Evolutionary conservation across 2,888 invertebrate species (phyloP).

Genomic region (Troides oblongomaculatus): DNA sequence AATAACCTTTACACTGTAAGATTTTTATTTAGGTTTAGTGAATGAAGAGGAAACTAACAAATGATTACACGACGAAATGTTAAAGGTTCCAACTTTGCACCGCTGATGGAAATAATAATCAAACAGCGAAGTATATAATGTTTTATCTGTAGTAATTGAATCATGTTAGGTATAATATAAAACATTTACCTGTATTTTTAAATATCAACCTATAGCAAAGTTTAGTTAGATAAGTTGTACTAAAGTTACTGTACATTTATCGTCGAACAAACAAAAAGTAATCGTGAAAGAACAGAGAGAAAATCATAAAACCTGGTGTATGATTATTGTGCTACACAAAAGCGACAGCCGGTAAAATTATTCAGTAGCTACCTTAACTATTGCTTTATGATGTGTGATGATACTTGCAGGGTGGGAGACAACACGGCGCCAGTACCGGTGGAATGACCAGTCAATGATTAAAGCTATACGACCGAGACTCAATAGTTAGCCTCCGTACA

Average conservation of each 20-base stretch:
- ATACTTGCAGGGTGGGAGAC: conserved; percentile 53
- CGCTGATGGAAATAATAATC: neutral
- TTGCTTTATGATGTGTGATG: conserved; percentile 29
- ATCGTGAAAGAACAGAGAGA: neutral
- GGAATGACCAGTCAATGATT: conserved; percentile 66
- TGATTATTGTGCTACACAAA: conserved; percentile 13
- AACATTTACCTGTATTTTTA: too few relatives aligned
- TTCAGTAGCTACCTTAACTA: conserved; percentile 27
- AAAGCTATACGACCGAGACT: conserved; percentile 32
- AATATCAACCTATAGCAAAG: too few relatives aligned
- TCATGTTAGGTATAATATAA: too few relatives aligned
- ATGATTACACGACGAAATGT: neutral
- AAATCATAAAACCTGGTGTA: neutral
- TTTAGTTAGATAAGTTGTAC: neutral
- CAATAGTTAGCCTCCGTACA: conserved; percentile 22
- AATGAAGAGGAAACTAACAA: neutral
- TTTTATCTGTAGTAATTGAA: neutral
- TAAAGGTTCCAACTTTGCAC: neutral
- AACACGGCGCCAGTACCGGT: conserved; percentile 55
- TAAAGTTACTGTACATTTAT: neutral
- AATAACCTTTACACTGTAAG: neutral
- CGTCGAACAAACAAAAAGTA: neutral
- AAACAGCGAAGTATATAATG: neutral
- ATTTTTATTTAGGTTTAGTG: neutral
- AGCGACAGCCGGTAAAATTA: conserved; percentile 19